These are phyloP conservation scores for Rhagium mordax DNA, from an alignment of 2,888 invertebrate species.

Conservation along the genomic window DNA sequence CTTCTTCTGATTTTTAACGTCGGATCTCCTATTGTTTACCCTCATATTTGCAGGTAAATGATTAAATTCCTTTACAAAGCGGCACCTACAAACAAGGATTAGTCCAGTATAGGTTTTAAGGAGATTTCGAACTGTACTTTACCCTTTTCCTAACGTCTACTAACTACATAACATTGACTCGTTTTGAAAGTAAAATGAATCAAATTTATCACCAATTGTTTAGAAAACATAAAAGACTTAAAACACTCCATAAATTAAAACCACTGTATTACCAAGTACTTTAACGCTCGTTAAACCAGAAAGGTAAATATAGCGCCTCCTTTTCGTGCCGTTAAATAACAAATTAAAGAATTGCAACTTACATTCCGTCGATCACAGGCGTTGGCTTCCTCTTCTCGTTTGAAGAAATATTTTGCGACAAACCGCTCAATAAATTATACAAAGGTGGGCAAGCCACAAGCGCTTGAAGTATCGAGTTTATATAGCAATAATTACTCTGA, in stretches of 20 bases:
- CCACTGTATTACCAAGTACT: no score
- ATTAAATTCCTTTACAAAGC: constrained; percentile 86
- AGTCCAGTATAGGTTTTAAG: no score
- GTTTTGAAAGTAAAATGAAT: no score
- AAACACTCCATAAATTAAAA: no score
- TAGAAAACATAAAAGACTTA: no score
- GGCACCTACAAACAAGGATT: constrained; percentile 73
- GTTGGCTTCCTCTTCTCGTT: constrained; percentile 73
- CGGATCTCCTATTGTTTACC: constrained; percentile 70
- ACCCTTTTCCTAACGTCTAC: no score
- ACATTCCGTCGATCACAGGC: constrained; percentile 95
- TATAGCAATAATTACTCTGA: constrained; percentile 96
- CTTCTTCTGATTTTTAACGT: constrained; percentile 57
- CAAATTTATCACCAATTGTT: no score
- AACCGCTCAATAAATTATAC: constrained; percentile 88
- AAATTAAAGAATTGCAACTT: constrained; percentile 67
- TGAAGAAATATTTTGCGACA: constrained; percentile 78
- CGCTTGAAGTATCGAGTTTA: constrained; percentile 95
- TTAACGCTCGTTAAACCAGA: no score
- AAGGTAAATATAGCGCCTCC: no score
- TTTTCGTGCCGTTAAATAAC: no score
- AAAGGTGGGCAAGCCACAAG: constrained; percentile 95
- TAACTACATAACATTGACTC: no score
- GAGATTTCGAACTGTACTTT: no score
- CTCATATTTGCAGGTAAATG: constrained; percentile 74